phyloP scores from a whole-genome alignment of 2,888 invertebrate genomes.

The Euproctis similis region DNA sequence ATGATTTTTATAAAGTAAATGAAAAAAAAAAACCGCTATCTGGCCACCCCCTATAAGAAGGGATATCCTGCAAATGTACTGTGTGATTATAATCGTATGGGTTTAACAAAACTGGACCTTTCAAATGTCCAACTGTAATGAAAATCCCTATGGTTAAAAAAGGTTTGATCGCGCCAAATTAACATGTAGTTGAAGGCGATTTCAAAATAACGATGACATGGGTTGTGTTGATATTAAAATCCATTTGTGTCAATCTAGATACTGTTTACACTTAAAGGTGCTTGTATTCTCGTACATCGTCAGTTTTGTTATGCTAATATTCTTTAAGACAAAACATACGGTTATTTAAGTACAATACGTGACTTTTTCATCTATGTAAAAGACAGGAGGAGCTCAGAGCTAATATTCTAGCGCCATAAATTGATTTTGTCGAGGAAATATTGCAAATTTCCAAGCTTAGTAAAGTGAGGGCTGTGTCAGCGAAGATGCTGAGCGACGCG shows the following conservation, averaged over 20 bases:
- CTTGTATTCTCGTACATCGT: conserved; percentile 31
- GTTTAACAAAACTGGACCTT: too few species aligned
- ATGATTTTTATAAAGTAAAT: too few species aligned
- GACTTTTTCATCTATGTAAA: conserved; percentile 55
- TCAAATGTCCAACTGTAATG: too few species aligned
- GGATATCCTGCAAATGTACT: too few species aligned
- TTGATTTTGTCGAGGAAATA: conserved; percentile 61
- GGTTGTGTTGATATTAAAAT: too few species aligned
- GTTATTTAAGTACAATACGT: conserved; percentile 53
- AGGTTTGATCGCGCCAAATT: too few species aligned
- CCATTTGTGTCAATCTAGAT: conserved; percentile 3
- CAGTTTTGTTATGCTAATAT: conserved; percentile 39
- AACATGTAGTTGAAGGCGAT: too few species aligned
- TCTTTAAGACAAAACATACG: conserved; percentile 40
- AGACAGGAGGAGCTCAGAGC: conserved; percentile 34
- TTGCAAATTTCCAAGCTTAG: conserved; percentile 51
- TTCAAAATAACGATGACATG: too few species aligned
- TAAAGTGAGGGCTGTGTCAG: conserved; percentile 35
- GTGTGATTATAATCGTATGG: too few species aligned
- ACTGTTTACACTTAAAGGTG: conserved; percentile 15
- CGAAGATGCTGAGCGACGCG: conserved; percentile 29
- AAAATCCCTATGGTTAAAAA: too few species aligned
- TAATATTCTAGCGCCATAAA: conserved; percentile 55
- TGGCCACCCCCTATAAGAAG: too few species aligned
- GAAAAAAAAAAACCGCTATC: too few species aligned